Base-by-base conservation (phyloP, 2,113 vertebrate genomes). In the Halichoeres trimaculatus region DNA sequence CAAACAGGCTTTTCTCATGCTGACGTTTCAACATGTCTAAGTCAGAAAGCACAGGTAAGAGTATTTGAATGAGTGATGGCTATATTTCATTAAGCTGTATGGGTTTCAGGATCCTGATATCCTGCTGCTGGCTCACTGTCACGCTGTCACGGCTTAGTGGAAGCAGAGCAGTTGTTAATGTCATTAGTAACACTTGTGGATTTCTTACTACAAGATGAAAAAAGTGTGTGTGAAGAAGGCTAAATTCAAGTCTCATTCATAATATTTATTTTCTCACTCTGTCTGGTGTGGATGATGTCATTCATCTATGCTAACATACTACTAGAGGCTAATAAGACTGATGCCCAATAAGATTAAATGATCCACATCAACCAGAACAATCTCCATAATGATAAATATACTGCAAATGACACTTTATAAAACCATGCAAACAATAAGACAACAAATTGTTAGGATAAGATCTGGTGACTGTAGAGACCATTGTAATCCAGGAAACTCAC, bases 51-150 rank as follows among this genome's bases (percentile, higher is more conserved):
- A 16, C 20, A 30, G 22, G 36, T 43, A 12, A 54, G 4, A 34
- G 26, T n/a, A 40, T 12, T 24, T 11, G 26, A 51, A 23, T 19
- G 6, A 51, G 17, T 34, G 43, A 50, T 34, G n/a, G 19, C 24
- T 52, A 14, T 40, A 41, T 41, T 58, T 19, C 22, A 59, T 36
- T 35, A 20, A 45, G 36, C 48, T 43, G 53, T 11, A 38, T 38
- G 1, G 23, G 16, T 73, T 47, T 38, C 13, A 50, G 13, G 5
- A 23, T 65, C 41, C 26, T 48, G 17, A 5, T 57, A 16, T 40
- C 17, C 43, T 58, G 53, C 41, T 26, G 41, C 17, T 40, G 34
- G 19, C 71, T 51, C 45, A 22, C 13, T 58, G 17, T 61, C 54
- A 52, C 48, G 7, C 26, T 47, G 10, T 65, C 40, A 22, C 17